Base-by-base conservation (phyloP, 2,888 invertebrate species). In the Apomyelois bistriatella region DNA sequence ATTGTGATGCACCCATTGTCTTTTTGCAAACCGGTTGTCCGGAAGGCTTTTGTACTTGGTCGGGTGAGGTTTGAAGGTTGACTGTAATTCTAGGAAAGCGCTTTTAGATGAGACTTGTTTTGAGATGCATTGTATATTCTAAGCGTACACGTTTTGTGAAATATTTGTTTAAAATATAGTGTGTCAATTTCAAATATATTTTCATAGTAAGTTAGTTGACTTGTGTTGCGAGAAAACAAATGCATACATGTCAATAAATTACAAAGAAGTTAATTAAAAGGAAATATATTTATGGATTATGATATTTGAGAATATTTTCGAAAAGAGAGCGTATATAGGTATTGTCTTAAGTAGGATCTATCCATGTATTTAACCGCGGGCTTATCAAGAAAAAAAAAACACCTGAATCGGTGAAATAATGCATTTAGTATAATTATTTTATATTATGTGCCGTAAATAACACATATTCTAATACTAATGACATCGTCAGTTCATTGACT, bases 21-120 rank as follows among this genome's bases (percentile, higher is more conserved):
- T 51, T 51, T 36, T 51, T 51, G 51, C 41, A 41, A 51, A 51
- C 51, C 51, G 51, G 51, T 51, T 41, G 12, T 41, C 30, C 49
- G 53, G 49, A 41, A 53, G 49, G 42, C 49, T 53, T 53, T 50
- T 17, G 41, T 42, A 17, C 51, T 43, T 48, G 38, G 32, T 15
- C 46, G 46, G 46, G 30, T 46, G 32, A 46, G 32, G 46, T 32
- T 32, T 46, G 46, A 46, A 46, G 46, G 46, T 32, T 46, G 46
- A 16, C 46, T 46, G 46, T 46, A 46, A 46, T 46, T 46, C 46
- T 46, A 46, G 46, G 46, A 46, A 46, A 46, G 46, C 40, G 30
- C 32, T 15, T 46, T 46, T 46, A 46, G 13, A 16, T 15, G 32
- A 46, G 16, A 46, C 46, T 15, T 5, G 46, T 46, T 46, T 46